Base-by-base conservation (phyloP, 2,888 invertebrate species). In the Plagodis pulveraria region DNA sequence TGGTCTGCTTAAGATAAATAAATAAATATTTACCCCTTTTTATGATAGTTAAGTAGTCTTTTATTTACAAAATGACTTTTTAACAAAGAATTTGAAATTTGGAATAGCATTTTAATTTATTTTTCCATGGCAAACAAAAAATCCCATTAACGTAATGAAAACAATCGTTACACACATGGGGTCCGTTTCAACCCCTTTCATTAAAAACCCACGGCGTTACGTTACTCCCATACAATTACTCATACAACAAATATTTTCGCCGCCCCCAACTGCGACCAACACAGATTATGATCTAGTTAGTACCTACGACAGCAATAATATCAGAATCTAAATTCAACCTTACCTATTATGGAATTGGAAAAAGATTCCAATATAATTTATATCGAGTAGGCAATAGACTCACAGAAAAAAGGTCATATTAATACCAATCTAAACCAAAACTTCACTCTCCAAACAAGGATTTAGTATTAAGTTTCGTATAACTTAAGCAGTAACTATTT, bases 141-240 rank as follows among this genome's bases (percentile, higher is more conserved):
- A 33, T n/a, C n/a, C 57, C 58, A 58, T 58, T 62, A 40, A 36
- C 49, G 10, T 58, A 64, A 67, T 69, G 62, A 65, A 69, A 65
- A 63, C 62, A 62, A 66, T 56, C 65, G 45, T 66, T 43, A 66
- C 60, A 63, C 69, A 66, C 64, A 61, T 53, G 56, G 65, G 63
- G 69, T 65, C 54, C 55, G 6, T 43, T 52, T 51, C 38, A 58
- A 63, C 66, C 62, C 54, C 51, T 52, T 61, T 48, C 42, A 56
- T 52, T 54, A 55, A 64, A 61, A 66, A 71, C 69, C 66, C 68
- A 66, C 67, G 68, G 69, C 65, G 66, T 76, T 68, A 52, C 56
- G 63, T 74, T 74, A 70, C 73, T 74, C 67, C 66, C 73, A 65
- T 62, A 56, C 66, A 60, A 71, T 71, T 71, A 75, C 72, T 72